A percentile compares a stretch with the other conserved stretches of the same genome.
Evolutionary conservation across 1,140 invertebrate genomes (phyloP).

Genomic region (Sinonovacula constricta): DNA sequence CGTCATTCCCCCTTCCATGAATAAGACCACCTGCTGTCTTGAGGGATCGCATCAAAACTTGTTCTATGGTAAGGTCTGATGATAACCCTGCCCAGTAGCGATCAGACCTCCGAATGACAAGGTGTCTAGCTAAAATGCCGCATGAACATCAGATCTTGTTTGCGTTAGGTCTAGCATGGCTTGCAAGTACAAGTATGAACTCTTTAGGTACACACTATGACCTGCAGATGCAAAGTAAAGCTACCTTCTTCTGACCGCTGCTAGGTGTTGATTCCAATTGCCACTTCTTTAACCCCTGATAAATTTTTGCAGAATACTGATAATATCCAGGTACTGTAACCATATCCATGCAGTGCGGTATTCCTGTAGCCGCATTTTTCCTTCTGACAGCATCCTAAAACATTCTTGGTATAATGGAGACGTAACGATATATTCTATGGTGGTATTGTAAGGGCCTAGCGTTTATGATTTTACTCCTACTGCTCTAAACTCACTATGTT

Average conservation of each 20-base stretch:
- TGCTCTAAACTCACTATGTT: too few species aligned
- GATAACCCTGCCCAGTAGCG: too few species aligned
- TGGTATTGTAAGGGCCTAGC: too few species aligned
- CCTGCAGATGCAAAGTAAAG: slow-evolving; percentile 75
- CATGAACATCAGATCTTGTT: slow-evolving; percentile 28
- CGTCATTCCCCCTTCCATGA: slow-evolving; percentile 37
- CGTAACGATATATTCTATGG: not conserved
- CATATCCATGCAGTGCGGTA: slow-evolving; percentile 52
- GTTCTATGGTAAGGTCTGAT: slow-evolving; percentile 72
- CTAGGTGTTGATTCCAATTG: slow-evolving; percentile 56
- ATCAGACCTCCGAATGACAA: slow-evolving; percentile 62
- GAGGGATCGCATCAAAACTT: slow-evolving; percentile 55
- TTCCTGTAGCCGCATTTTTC: not conserved
- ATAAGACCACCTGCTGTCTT: slow-evolving; percentile 40
- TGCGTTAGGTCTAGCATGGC: too few species aligned
- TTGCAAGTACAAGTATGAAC: too few species aligned
- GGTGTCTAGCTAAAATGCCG: slow-evolving; percentile 14
- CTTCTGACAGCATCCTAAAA: not conserved
- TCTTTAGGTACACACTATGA: slow-evolving; percentile 53
- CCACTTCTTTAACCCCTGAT: slow-evolving; percentile 64
- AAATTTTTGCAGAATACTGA: slow-evolving; percentile 58
- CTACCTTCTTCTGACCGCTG: slow-evolving; percentile 71
- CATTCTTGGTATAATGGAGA: not conserved
- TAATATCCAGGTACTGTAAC: slow-evolving; percentile 64
- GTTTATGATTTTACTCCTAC: too few species aligned